Evolutionary conservation across 2,797 vertebrate genomes (phyloP).

Genomic region (Psittacula derbiana): DNA sequence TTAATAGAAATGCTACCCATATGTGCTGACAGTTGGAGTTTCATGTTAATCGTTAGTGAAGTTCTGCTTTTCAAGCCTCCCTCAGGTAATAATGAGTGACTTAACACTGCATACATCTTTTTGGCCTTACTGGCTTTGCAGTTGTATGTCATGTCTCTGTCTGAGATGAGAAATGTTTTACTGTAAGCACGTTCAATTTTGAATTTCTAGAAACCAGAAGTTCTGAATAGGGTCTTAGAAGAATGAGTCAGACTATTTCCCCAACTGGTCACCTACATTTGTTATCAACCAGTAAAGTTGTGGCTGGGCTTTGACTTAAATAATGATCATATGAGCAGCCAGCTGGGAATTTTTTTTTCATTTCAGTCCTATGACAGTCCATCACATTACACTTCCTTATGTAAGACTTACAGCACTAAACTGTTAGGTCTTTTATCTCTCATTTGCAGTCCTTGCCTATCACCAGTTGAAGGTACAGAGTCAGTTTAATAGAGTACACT

Average conservation of each 20-base stretch:
- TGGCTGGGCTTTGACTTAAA: background rate
- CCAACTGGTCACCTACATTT: background rate
- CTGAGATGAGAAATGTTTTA: background rate
- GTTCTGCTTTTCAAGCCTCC: background rate
- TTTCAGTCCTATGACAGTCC: background rate
- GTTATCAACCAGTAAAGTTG: background rate
- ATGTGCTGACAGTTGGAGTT: conserved; percentile 26
- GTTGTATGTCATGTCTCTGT: background rate
- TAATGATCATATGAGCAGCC: background rate
- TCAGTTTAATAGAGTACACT: background rate
- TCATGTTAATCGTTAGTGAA: conserved; percentile 57
- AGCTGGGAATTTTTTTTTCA: background rate
- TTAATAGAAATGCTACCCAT: conserved; percentile 44
- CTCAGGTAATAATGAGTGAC: conserved; percentile 40
- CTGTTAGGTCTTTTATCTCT: background rate
- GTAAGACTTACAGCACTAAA: background rate
- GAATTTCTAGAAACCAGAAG: background rate
- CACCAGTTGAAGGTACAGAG: background rate
- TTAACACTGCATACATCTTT: background rate
- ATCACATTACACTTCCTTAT: background rate
- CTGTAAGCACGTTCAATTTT: background rate
- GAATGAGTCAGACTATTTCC: background rate
- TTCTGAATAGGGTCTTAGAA: background rate
- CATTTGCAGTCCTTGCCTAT: background rate
- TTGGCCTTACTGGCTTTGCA: background rate